Evolutionary conservation across 2,888 invertebrate genomes (phyloP).

Genomic region (Monoplex corrugatus): DNA sequence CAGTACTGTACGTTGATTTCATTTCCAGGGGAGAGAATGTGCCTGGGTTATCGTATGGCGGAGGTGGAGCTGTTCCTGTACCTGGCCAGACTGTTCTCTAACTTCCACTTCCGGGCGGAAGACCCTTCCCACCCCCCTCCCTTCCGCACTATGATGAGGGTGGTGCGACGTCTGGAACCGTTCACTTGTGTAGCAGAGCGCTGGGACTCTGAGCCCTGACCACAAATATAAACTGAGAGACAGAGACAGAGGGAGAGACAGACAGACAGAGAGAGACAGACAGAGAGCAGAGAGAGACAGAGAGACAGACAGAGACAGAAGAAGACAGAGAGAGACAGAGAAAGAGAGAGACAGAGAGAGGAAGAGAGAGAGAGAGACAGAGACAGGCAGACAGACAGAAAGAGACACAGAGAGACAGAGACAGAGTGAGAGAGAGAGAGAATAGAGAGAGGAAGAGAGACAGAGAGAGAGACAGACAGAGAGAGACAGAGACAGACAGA

Average conservation of each 20-base stretch:
- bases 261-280: background rate
- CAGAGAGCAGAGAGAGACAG: no score
- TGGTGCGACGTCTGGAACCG: conserved; percentile 57
- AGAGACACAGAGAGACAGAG: background rate
- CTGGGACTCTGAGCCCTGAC: background rate
- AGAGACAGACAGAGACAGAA: background rate
- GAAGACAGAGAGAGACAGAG: background rate
- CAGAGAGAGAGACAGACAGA: no score
- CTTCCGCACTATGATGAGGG: conserved; percentile 57
- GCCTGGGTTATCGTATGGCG: conserved; percentile 55
- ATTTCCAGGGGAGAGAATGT: conserved; percentile 56
- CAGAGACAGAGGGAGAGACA: background rate
- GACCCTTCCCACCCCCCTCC: conserved; percentile 50
- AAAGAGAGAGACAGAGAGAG: background rate
- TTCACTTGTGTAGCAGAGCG: conserved; percentile 51
- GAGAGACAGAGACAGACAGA: no score
- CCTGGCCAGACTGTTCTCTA: conserved; percentile 51
- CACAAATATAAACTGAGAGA: no score
- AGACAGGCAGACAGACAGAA: no score
- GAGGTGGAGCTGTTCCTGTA: conserved; percentile 57
- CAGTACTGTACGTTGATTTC: no score
- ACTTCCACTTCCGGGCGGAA: conserved; percentile 48
- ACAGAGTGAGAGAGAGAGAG: background rate
- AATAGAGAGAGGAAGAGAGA: background rate
- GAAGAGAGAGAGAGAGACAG: no score